Percentiles rank a stretch among this genome's conserved stretches.
phyloP scores from a whole-genome alignment of 2,113 vertebrate genomes.

The Zosterops pallidus region DNA sequence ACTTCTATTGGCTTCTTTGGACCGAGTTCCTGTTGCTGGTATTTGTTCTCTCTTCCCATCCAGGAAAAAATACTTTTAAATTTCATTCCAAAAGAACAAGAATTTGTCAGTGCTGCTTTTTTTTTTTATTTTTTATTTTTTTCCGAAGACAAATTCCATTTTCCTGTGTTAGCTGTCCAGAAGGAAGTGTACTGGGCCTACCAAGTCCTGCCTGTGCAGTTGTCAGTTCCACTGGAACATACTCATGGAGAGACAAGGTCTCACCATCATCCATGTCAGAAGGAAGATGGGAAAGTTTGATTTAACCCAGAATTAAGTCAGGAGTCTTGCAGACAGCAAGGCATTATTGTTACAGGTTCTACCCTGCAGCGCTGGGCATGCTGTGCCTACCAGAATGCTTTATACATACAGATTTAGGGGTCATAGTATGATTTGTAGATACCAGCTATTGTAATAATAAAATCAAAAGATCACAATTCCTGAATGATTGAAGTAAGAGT shows the following conservation, averaged over 20 bases:
- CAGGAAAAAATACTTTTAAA: constrained; percentile 16
- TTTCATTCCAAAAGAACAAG: not conserved
- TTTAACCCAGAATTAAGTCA: not conserved
- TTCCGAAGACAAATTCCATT: not conserved
- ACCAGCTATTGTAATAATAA: not conserved
- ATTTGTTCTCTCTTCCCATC: not conserved
- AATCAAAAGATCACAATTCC: not conserved
- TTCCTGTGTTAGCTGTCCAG: not conserved
- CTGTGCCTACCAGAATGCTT: not conserved
- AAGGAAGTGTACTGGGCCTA: not conserved
- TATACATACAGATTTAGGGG: not conserved
- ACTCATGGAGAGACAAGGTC: not conserved
- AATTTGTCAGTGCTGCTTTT: not conserved
- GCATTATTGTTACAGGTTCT: not conserved
- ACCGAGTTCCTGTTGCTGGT: not conserved
- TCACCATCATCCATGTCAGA: not conserved
- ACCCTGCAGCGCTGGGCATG: not conserved
- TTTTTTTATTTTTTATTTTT: not conserved
- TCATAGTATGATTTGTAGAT: not conserved
- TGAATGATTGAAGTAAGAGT: not conserved
- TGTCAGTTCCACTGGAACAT: not conserved
- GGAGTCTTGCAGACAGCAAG: not conserved
- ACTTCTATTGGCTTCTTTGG: not conserved
- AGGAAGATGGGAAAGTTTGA: not conserved
- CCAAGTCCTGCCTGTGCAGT: not conserved